Conservation (phyloP, 2,888 invertebrate species). For the Acanthacorydalis orientalis region DNA sequence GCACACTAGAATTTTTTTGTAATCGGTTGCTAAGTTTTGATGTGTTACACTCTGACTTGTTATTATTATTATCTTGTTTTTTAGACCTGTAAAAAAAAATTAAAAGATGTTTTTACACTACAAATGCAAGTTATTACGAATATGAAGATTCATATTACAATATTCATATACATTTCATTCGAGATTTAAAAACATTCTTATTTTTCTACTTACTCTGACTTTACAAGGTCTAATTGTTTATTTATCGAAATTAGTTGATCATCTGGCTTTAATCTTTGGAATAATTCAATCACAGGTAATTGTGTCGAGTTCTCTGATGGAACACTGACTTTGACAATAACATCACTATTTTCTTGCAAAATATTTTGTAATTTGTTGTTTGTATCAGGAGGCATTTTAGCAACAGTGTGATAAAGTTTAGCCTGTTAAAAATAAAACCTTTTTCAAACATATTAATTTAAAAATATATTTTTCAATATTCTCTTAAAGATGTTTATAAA, state of each 20-base stretch:
- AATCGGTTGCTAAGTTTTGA: too few species aligned
- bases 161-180: background rate
- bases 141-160: constrained; percentile 25
- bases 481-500: too few species aligned
- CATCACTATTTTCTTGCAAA: constrained; percentile 36
- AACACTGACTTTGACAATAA: constrained; percentile 32
- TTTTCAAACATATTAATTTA: too few species aligned
- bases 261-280: constrained; percentile 41
- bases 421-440: background rate
- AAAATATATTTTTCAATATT: too few species aligned
- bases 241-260: constrained; percentile 52
- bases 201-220: constrained; percentile 11
- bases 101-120: constrained; percentile 5
- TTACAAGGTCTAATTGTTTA: constrained; percentile 44
- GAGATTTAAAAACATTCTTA: too few species aligned
- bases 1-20: too few species aligned
- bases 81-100: constrained; percentile 3
- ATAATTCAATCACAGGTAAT: constrained; percentile 44
- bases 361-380: constrained; percentile 21
- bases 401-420: background rate
- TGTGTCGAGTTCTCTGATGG: constrained; percentile 17
- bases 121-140: background rate
- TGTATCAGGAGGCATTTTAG: constrained; percentile 20
- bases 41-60: background rate
- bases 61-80: background rate